phyloP scores from a whole-genome alignment of 2,797 vertebrate genomes.

The Leptodactylus fallax region DNA sequence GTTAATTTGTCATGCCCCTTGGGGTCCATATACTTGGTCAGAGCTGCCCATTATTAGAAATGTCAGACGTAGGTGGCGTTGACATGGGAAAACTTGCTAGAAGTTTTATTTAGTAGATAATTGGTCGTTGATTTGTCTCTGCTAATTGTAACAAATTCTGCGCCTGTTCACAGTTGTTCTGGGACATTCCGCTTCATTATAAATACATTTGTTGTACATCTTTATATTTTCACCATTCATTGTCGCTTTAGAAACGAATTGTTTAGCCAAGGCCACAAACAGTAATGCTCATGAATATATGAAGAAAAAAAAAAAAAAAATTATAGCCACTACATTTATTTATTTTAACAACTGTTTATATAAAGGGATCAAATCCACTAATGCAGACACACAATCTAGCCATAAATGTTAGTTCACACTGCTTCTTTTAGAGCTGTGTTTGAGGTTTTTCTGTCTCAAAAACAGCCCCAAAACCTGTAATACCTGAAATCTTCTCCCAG shows the following conservation, averaged over 20 bases:
- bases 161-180: neutral
- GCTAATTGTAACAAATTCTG: slow-evolving; percentile 17
- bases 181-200: neutral
- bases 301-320: too few relatives aligned
- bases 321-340: too few relatives aligned
- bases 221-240: neutral
- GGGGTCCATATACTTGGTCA: slow-evolving; percentile 44
- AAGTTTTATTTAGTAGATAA: slow-evolving; percentile 2
- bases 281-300: too few relatives aligned
- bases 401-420: too few relatives aligned
- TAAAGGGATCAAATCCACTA: too few relatives aligned
- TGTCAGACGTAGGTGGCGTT: slow-evolving; percentile 16
- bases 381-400: too few relatives aligned
- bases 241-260: neutral
- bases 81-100: slow-evolving; percentile 31
- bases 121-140: neutral
- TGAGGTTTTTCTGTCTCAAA: too few relatives aligned
- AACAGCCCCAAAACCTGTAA: too few relatives aligned
- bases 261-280: too few relatives aligned
- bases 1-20: slow-evolving; percentile 48
- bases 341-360: too few relatives aligned
- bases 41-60: slow-evolving; percentile 25
- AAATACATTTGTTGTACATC: neutral
- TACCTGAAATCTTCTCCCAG: too few relatives aligned
- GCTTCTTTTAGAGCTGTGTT: too few relatives aligned